Percentiles rank a stretch among this genome's conserved stretches.
These are phyloP conservation scores for Cydia splendana DNA, from an alignment of 1,140 invertebrate species.

Conservation along the genomic window DNA sequence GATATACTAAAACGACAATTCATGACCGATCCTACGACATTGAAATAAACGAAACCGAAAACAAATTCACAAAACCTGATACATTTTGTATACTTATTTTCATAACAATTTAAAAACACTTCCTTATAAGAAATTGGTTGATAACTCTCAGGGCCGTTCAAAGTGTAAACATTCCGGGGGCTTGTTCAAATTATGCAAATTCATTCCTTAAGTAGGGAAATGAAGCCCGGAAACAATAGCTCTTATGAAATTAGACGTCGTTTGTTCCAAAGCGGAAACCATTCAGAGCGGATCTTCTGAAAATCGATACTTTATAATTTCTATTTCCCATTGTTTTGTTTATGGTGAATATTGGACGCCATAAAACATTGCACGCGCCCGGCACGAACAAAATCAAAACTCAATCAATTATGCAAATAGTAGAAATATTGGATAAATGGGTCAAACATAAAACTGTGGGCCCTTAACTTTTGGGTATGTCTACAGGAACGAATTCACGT, in stretches of 20 bases:
- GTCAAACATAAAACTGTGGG: too few relatives aligned
- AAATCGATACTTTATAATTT: conserved; percentile 20
- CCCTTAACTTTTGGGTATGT: too few relatives aligned
- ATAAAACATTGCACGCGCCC: too few relatives aligned
- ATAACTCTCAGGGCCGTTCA: neutral
- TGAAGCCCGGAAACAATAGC: conserved; percentile 9
- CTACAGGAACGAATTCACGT: too few relatives aligned
- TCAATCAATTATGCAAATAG: too few relatives aligned
- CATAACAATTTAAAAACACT: neutral
- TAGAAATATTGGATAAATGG: too few relatives aligned
- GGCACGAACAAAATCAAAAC: too few relatives aligned
- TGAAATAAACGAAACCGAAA: too few relatives aligned
- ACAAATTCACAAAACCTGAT: too few relatives aligned
- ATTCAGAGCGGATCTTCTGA: neutral
- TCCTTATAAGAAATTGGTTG: neutral
- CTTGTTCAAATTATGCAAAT: conserved; percentile 30
- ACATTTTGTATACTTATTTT: too few relatives aligned
- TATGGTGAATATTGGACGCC: neutral
- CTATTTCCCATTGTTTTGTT: neutral
- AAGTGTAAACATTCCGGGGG: conserved; percentile 18
- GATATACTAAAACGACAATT: too few relatives aligned
- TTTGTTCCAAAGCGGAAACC: neutral
- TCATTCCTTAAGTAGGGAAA: conserved; percentile 10
- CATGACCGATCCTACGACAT: too few relatives aligned
- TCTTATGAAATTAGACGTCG: conserved; percentile 9